Evolutionary conservation across 2,888 invertebrate genomes (phyloP), one percentile per base, ranked within the genome.

Genomic region (Dryocosmus kuriphilus): DNA sequence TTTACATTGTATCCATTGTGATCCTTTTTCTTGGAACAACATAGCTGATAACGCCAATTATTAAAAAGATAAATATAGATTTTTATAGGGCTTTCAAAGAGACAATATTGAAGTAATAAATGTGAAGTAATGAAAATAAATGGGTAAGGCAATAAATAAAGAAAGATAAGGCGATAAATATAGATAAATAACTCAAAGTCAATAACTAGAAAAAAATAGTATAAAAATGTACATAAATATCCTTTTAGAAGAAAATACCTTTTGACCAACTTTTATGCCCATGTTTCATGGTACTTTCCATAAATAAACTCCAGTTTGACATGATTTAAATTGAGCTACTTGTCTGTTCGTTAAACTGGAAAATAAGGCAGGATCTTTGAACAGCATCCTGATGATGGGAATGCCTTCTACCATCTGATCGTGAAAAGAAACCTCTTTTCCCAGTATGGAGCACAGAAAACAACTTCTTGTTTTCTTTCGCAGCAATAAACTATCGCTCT

Each of bases 271-370:
- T 46, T 19, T 19, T 19, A 19, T 46, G 51, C 51, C n/a, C 51
- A n/a, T n/a, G 51, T n/a, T n/a, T n/a, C 51, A n/a, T 51, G 2
- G 51, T n/a, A 51, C 2, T 51, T 51, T n/a, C 8, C n/a, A 51
- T 51, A n/a, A 51, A n/a, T 51, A 51, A 51, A 51, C 51, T 51
- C n/a, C 9, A n/a, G 51, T 67, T 67, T 63, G 67, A 67, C 67
- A 67, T 67, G 65, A 67, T 67, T 67, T 16, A 67, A 67, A 67
- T 67, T 41, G 41, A 67, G 67, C 27, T 67, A 51, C 51, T 71
- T 71, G 27, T 51, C 51, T 51, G 71, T 71, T 71, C 71, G 46
- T 71, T 71, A 51, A 71, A 71, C 71, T 71, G 46, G 46, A 71
- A 71, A 71, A 51, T 71, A 71, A 51, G 41, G 46, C 46, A 19